These are phyloP conservation scores for Poicephalus gulielmi DNA, from an alignment of 2,113 vertebrate species.

Conservation along the genomic window DNA sequence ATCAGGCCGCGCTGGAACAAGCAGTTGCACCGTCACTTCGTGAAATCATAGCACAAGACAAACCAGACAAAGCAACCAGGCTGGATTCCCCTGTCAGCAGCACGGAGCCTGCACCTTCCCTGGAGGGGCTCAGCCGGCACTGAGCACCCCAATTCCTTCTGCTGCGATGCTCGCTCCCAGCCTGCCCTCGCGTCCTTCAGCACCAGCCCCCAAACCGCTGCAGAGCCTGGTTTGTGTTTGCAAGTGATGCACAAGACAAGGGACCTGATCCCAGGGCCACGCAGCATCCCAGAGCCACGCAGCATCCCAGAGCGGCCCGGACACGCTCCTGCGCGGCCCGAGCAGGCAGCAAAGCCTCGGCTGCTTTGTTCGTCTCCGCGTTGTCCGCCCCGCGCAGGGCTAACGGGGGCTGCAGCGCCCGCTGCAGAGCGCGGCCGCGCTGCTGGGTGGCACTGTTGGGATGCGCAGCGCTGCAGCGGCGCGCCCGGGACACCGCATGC, in stretches of 20 bases:
- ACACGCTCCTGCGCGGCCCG: fast-evolving
- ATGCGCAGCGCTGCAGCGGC: neutral
- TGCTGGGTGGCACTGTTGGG: constrained; percentile 61
- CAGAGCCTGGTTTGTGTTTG: fast-evolving
- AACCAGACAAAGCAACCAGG: fast-evolving
- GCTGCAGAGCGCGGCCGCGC: neutral
- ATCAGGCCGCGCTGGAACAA: neutral
- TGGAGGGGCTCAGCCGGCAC: fast-evolving
- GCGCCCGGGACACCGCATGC: neutral
- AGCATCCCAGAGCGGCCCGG: fast-evolving
- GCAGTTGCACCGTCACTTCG: fast-evolving
- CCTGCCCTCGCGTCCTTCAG: neutral
- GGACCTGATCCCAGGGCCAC: fast-evolving
- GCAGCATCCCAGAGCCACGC: fast-evolving
- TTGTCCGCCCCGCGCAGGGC: fast-evolving
- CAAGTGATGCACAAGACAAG: fast-evolving
- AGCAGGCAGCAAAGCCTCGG: fast-evolving
- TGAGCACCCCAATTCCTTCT: neutral
- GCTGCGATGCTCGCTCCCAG: fast-evolving
- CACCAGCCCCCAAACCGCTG: neutral
- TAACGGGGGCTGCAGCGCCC: neutral
- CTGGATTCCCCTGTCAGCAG: fast-evolving
- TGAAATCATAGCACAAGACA: fast-evolving
- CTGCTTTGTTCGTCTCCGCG: neutral
- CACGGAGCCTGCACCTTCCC: neutral